Evolutionary conservation across 2,888 invertebrate genomes (phyloP).

Genomic region (Epirrita christyi): DNA sequence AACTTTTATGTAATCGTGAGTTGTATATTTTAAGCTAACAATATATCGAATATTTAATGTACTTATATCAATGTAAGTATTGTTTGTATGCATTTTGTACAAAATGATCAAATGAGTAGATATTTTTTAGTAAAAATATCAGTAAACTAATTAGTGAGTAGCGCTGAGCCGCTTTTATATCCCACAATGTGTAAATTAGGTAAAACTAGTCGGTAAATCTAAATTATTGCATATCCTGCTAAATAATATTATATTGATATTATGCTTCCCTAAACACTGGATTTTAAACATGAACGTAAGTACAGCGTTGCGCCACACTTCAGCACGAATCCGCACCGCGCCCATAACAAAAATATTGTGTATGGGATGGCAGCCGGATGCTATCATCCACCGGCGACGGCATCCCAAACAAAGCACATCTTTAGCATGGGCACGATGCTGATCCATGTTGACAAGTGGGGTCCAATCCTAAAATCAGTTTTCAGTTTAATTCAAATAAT

Average conservation of each 20-base stretch:
- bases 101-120: slow-evolving; percentile 63
- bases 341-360: neutral
- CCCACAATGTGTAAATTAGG: slow-evolving; percentile 62
- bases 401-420: too few species aligned
- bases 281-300: neutral
- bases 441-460: neutral
- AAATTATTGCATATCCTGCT: slow-evolving; percentile 64
- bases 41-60: slow-evolving; percentile 58
- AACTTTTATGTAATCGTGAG: slow-evolving; percentile 43
- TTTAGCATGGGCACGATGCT: neutral
- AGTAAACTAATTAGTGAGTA: slow-evolving; percentile 48
- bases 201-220: slow-evolving; percentile 66
- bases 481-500: slow-evolving; percentile 41
- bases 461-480: neutral
- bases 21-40: slow-evolving; percentile 54
- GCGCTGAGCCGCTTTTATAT: slow-evolving; percentile 74
- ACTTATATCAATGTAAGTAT: slow-evolving; percentile 35
- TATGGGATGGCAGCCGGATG: too few species aligned
- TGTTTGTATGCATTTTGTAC: slow-evolving; percentile 73
- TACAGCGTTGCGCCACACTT: neutral
- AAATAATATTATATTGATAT: slow-evolving; percentile 65
- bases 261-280: slow-evolving; percentile 60
- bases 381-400: too few species aligned
- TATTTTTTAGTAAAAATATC: slow-evolving; percentile 74
- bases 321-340: neutral